Evolutionary conservation across 2,113 vertebrate genomes (phyloP), one percentile per base, ranked within the genome.

Genomic region (Oreochromis spilurus): DNA sequence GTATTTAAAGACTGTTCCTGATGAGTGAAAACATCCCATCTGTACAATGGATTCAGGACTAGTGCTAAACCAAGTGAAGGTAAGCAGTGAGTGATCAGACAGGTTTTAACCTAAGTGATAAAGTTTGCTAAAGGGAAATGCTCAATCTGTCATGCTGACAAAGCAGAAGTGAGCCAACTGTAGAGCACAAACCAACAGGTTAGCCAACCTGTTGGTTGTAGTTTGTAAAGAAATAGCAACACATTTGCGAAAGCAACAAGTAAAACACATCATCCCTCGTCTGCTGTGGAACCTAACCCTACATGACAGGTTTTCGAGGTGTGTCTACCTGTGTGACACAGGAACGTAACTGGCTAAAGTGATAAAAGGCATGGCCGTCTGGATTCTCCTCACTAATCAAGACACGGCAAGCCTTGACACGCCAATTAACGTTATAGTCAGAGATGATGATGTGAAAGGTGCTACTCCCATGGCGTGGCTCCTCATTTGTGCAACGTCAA

Each of bases 231-330:
- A 13, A 77, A 50, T 4, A n/a, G 26, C 70, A 14, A 67, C 21
- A 21, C 43, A 12, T 19, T 77, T 77, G 16, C 17, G 2, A 19
- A 77, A n/a, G 14, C 21, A 50, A n/a, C 14, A 45, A 17, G 3
- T 29, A 43, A 81, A 75, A 21, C 24, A 14, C 9, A 26, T 55
- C 26, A 57, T 2, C 11, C 5, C 7, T 14, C 8, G 24, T 79
- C 14, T 58, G 29, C 26, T 4, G 45, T 5, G 62, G 8, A 5
- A 40, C 16, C 10, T 12, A 75, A 81, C 9, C 84, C 45, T n/a
- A 77, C 77, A 34, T 9, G 81, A 87, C 89, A 87, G 90, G 88
- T 93, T 93, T 88, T 84, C 5, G 82, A 84, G 94, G 94, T 83
- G 91, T 90, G 93, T 90, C 91, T 9, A 31, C 65, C 24, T 78